These are phyloP conservation scores for Zelostemma sp. DNA, from an alignment of 1,140 invertebrate species.

Conservation along the genomic window DNA sequence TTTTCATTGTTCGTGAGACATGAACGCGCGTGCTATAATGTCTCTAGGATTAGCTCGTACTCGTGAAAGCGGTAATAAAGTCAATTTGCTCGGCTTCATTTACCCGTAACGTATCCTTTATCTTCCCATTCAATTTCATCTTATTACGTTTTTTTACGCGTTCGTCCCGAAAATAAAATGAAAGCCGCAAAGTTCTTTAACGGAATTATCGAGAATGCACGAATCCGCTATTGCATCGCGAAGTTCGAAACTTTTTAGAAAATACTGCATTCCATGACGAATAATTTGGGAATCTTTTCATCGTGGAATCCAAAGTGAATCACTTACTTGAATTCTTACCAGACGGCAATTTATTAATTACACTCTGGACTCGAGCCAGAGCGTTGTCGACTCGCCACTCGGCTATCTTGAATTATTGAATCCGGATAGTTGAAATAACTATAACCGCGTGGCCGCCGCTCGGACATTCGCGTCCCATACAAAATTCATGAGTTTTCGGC, in stretches of 20 bases:
- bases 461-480: neutral
- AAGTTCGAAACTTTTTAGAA: too few species aligned
- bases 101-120: too few species aligned
- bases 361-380: conserved; percentile 18
- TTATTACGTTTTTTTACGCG: too few species aligned
- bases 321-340: conserved; percentile 19
- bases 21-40: neutral
- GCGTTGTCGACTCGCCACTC: conserved; percentile 12
- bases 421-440: conserved; percentile 9
- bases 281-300: conserved; percentile 1
- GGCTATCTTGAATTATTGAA: conserved; percentile 20
- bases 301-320: conserved; percentile 3
- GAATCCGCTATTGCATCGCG: too few species aligned
- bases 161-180: too few species aligned
- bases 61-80: neutral
- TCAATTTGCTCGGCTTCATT: too few species aligned
- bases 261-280: neutral
- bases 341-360: conserved; percentile 31
- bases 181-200: too few species aligned
- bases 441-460: conserved; percentile 5
- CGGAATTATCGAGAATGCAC: too few species aligned
- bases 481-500: conserved; percentile 7
- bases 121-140: too few species aligned
- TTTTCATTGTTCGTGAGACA: neutral
- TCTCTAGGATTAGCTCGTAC: neutral